Evolutionary conservation across 2,113 vertebrate species (phyloP).

Genomic region (Erpornis zantholeuca): DNA sequence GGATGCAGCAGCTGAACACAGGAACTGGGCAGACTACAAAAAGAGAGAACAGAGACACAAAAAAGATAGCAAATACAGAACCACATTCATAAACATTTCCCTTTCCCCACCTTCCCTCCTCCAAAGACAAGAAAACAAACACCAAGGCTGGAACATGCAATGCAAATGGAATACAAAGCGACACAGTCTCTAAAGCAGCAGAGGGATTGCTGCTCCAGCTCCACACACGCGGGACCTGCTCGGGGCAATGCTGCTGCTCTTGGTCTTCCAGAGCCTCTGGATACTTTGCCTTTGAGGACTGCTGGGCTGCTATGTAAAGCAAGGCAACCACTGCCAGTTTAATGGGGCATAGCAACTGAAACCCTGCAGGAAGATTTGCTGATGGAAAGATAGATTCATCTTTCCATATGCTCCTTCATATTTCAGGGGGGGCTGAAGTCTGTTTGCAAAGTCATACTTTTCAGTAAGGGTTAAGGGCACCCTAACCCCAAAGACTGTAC

Average conservation of each 20-base stretch:
- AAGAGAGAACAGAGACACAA: background rate
- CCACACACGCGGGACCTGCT: fast-evolving
- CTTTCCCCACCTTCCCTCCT: background rate
- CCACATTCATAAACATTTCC: background rate
- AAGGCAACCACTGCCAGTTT: background rate
- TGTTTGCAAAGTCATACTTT: background rate
- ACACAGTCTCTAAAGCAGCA: background rate
- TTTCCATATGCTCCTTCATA: background rate
- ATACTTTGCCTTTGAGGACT: background rate
- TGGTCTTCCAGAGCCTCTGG: background rate
- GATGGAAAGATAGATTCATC: background rate
- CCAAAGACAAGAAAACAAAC: background rate
- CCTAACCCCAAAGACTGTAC: background rate
- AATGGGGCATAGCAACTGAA: background rate
- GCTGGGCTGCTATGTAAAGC: background rate
- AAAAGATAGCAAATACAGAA: background rate
- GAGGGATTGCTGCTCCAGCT: background rate
- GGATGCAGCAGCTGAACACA: background rate
- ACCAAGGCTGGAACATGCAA: background rate
- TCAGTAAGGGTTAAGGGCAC: background rate
- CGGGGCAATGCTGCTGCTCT: background rate
- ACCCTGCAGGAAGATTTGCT: background rate
- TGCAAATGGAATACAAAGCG: background rate
- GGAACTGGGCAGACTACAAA: background rate
- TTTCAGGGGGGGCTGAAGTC: background rate